phyloP scores from a whole-genome alignment of 2,888 invertebrate genomes.

The Tridacna gigas region DNA sequence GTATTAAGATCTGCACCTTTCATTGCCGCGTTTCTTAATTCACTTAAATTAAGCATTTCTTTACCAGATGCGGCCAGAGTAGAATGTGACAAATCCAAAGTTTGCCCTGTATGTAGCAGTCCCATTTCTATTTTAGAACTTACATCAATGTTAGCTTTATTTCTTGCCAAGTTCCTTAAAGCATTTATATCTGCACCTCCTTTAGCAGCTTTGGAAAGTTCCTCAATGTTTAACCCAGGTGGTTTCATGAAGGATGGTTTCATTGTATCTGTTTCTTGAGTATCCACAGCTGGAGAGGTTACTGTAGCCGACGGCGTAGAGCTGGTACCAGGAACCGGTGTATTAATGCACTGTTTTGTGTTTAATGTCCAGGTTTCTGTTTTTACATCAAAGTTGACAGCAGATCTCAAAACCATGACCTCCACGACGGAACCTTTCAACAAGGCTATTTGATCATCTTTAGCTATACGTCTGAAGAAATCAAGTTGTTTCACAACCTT shows the following conservation, averaged over 20 bases:
- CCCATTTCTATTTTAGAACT: neutral
- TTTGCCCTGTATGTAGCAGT: neutral
- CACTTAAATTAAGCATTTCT: constrained; percentile 36
- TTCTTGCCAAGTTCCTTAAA: constrained; percentile 45
- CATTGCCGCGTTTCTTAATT: constrained; percentile 50
- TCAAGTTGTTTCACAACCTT: constrained; percentile 90
- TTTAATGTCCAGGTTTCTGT: constrained; percentile 78
- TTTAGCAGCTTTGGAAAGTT: constrained; percentile 52
- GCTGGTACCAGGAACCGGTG: neutral
- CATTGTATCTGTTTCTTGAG: neutral
- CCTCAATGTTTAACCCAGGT: constrained; percentile 39
- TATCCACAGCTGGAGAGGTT: neutral
- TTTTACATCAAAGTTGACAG: constrained; percentile 78
- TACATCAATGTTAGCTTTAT: neutral
- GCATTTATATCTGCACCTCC: constrained; percentile 51
- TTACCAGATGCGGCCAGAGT: neutral
- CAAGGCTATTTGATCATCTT: constrained; percentile 95
- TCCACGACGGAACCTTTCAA: constrained; percentile 82
- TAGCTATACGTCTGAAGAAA: constrained; percentile 96
- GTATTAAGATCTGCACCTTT: constrained; percentile 49
- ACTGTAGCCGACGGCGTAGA: constrained; percentile 9
- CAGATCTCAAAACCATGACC: constrained; percentile 82
- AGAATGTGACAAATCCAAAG: neutral
- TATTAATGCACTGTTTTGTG: constrained; percentile 68
- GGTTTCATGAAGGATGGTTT: neutral